A percentile compares a stretch with the other conserved stretches of the same genome.
Evolutionary conservation across 2,888 invertebrate genomes (phyloP).

Genomic region (Clusia tigrina): DNA sequence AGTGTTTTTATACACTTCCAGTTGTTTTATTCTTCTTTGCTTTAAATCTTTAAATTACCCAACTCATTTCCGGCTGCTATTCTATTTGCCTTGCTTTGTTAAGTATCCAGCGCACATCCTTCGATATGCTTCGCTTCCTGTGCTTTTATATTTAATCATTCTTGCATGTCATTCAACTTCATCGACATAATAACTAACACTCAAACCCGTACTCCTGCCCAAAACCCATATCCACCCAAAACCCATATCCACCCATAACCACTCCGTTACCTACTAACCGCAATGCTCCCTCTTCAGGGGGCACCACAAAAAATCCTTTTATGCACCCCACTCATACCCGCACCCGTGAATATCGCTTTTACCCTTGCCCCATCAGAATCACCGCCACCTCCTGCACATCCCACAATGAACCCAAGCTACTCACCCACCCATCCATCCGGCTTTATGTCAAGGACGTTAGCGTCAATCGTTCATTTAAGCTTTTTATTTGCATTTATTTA

Average conservation of each 20-base stretch:
- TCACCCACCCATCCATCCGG: not conserved
- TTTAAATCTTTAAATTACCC: not conserved
- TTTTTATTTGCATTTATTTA: not conserved
- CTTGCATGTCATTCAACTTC: slow-evolving; percentile 4
- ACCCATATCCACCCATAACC: too few species aligned
- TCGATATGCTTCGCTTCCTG: not conserved
- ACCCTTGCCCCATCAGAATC: too few species aligned
- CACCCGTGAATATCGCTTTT: not conserved
- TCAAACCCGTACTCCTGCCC: not conserved
- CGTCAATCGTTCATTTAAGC: slow-evolving; percentile 1
- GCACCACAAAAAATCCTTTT: slow-evolving; percentile 2
- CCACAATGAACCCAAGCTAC: too few species aligned
- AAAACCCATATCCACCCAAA: not conserved
- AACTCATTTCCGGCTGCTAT: not conserved
- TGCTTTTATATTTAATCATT: slow-evolving; percentile 7
- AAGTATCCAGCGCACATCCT: not conserved
- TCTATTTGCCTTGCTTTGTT: not conserved
- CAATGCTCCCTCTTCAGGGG: not conserved
- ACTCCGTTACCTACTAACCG: too few species aligned
- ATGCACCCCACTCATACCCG: slow-evolving; percentile 6
- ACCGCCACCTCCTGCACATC: not conserved
- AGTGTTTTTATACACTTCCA: not conserved
- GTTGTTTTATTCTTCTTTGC: not conserved
- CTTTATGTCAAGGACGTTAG: slow-evolving; percentile 7
- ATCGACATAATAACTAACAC: not conserved